These are phyloP conservation scores for Phengaris arion DNA, from an alignment of 2,888 invertebrate species.

Conservation along the genomic window DNA sequence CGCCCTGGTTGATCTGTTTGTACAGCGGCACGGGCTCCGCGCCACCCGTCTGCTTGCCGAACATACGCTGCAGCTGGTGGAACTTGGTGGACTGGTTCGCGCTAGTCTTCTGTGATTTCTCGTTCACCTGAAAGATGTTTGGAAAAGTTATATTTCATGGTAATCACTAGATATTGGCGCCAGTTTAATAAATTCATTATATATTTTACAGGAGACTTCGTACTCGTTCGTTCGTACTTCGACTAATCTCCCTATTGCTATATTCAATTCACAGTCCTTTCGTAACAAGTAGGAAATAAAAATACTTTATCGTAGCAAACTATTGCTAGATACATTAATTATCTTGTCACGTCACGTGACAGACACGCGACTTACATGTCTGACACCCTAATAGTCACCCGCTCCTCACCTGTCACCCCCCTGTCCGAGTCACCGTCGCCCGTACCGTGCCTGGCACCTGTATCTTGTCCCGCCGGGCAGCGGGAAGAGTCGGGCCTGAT, in stretches of 20 bases:
- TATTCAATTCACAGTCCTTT: too few species aligned
- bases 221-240: too few species aligned
- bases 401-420: too few species aligned
- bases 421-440: too few species aligned
- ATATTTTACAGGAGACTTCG: too few species aligned
- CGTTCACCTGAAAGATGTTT: conserved; percentile 59
- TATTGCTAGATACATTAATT: too few species aligned
- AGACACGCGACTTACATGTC: too few species aligned
- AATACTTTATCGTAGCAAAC: too few species aligned
- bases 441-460: background rate
- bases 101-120: conserved; percentile 87
- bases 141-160: background rate
- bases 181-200: too few species aligned
- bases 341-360: too few species aligned
- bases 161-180: background rate
- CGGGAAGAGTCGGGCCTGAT: conserved; percentile 91
- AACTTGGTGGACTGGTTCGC: conserved; percentile 90
- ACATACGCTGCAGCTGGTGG: conserved; percentile 88
- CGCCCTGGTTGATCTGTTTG: conserved; percentile 81
- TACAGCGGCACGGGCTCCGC: conserved; percentile 73
- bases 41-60: conserved; percentile 80
- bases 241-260: too few species aligned
- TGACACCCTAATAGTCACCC: too few species aligned
- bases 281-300: background rate
- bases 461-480: conserved; percentile 61